These are phyloP conservation scores for Drosophila ercepeae DNA, from an alignment of 1,140 invertebrate species.

Conservation along the genomic window DNA sequence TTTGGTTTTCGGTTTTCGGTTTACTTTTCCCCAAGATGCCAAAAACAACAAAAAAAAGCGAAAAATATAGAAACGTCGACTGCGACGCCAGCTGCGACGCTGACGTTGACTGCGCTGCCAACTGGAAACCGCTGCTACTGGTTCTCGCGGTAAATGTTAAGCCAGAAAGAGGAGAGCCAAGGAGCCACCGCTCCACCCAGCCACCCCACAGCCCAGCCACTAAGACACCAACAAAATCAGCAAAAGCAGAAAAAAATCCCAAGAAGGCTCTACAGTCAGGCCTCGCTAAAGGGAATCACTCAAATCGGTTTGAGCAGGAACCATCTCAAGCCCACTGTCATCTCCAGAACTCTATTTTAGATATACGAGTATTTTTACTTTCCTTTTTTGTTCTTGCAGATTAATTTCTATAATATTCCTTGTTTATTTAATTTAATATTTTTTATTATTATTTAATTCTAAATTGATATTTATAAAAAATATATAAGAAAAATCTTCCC, in stretches of 20 bases:
- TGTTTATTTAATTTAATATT: no score
- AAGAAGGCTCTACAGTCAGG: neutral
- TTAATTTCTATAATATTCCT: no score
- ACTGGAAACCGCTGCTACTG: conserved; percentile 83
- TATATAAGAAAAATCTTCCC: no score
- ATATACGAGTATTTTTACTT: no score
- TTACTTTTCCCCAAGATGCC: conserved; percentile 32
- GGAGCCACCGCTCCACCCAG: no score
- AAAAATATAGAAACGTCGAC: neutral
- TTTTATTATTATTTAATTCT: no score
- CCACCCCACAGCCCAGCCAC: conserved; percentile 53
- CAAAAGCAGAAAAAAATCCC: conserved; percentile 5
- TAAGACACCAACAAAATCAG: conserved; percentile 30
- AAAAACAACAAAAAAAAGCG: neutral
- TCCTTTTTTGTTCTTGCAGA: no score
- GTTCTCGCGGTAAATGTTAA: conserved; percentile 84
- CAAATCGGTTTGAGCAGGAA: neutral
- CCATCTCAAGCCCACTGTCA: no score
- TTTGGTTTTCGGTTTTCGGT: conserved; percentile 57
- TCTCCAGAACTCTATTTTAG: no score
- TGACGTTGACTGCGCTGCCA: conserved; percentile 36
- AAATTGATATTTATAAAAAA: no score
- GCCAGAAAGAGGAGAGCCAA: conserved; percentile 71
- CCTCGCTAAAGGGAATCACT: neutral
- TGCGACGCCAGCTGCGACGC: conserved; percentile 12